These are phyloP conservation scores for Cyclargus thomasi DNA, from an alignment of 1,140 invertebrate genomes.

Conservation along the genomic window DNA sequence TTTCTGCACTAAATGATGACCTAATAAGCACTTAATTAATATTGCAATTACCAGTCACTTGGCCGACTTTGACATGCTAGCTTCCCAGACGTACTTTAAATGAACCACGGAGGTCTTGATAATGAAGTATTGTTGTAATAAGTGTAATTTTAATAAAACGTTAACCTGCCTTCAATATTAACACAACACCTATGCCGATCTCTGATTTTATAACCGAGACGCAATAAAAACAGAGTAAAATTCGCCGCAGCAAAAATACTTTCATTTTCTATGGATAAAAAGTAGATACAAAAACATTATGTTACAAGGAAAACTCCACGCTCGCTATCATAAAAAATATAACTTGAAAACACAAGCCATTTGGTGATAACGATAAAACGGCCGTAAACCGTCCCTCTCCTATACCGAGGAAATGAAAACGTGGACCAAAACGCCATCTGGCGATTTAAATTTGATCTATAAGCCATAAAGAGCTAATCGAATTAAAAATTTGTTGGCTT, in stretches of 20 bases:
- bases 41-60: too few species aligned
- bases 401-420: constrained; percentile 3
- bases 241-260: not conserved
- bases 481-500: not conserved
- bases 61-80: too few species aligned
- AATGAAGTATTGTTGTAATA: too few species aligned
- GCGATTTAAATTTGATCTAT: constrained; percentile 1
- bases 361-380: constrained; percentile 11
- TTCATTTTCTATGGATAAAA: constrained; percentile 12
- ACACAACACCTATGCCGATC: not conserved
- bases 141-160: too few species aligned
- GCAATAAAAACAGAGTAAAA: not conserved
- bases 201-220: not conserved
- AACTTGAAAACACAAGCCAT: constrained; percentile 13
- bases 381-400: not conserved
- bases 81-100: too few species aligned
- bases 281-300: constrained; percentile 13
- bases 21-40: too few species aligned
- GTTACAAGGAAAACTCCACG: constrained; percentile 8
- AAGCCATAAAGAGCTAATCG: constrained; percentile 1
- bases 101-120: too few species aligned
- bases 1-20: too few species aligned
- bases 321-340: constrained; percentile 12
- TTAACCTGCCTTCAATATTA: too few species aligned
- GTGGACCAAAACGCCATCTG: not conserved